Evolutionary conservation across 2,113 vertebrate species (phyloP), one percentile per base, ranked within the genome.

Genomic region (Sander vitreus): DNA sequence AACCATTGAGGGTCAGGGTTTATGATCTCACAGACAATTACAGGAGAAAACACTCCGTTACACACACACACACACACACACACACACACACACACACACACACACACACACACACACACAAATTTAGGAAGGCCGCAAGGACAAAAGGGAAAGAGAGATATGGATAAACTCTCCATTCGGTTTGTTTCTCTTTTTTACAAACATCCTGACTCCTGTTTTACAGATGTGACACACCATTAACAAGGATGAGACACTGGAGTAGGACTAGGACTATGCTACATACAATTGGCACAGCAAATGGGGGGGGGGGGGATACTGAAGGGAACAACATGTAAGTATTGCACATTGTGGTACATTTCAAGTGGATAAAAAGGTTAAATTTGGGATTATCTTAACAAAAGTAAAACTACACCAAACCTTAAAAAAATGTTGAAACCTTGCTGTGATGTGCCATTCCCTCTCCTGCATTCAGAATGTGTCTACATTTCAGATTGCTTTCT

Each of bases 1-100:
- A 92, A 91, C 90, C 87, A 8, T 62, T 50, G 75, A 94, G 95
- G 96, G 96, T 97, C 95, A 90, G 83, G 87, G 89, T 84, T 93
- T 80, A 76, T 74, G 82, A 92, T 86, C 85, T 86, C 92, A 93
- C 88, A 90, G 87, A 87, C 84, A 59, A 83, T 86, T 85, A 87
- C 73, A 89, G 83, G 80, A 86, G 83, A 80, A 85, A 80, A 91
- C 80, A 81, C 78, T 43, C 76, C n/a, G 0, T 72, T 27, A 69
- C 69, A 59, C 72, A 53, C 58, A 73, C 63, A 27, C 59, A 70
- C 57, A 48, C 64, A 72, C n/a, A 69, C 39, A 78, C 62, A 73
- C 23, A 45, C 64, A 54, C 63, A 50, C 67, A 80, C 78, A 19
- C 59, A 84, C 57, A 77, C 60, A 47, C 70, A 64, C 60, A 53